Base-by-base conservation (phyloP, 2,113 vertebrate species). In the Alectura lathami region DNA sequence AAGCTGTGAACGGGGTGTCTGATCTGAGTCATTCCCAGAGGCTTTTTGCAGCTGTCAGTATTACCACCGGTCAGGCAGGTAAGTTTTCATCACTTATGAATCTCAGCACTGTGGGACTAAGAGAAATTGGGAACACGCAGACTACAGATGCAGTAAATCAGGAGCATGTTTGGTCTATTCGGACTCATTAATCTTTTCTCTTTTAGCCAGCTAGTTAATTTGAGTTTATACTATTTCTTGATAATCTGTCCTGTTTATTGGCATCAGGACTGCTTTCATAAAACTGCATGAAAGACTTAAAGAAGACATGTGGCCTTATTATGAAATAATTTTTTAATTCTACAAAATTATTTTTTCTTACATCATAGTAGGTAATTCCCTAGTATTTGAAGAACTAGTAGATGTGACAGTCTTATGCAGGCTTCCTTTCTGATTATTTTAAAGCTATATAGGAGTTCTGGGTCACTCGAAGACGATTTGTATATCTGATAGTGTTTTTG, bases 21-120 rank as follows among this genome's bases (percentile, higher is more conserved):
- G 99, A 99, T 93, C 97, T 99, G 95, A 99, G 99, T 95, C 98
- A 98, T 62, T 99, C 99, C 27, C 99, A 99, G 97, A 98, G 99
- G 97, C 99, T 99, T 88, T 99, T 99, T 94, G 99, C 99, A 0
- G 99, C 99, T 9, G 99, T 99, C 92, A 99, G 98, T 96, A 97
- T 99, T 93, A 99, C 99, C 51, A 99, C 99, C 13, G 99, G 99
- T 63, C 99, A 99, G 98, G 99, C 99, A 98, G 99, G 99, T 99
- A 98, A 98, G 99, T 94, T 91, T 93, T 91, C 91, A 78, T 88
- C 81, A 32, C 85, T 80, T 94, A 70, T 2, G 74, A 93, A 91
- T 95, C 87, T 95, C 62, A 86, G 2, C 36, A 27, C 13, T 24
- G 29, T 63, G 82, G 77, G 48, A 73, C 64, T 43, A 84, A 85